Conservation (phyloP, 1,140 invertebrate species). For the Drosophila lacteicornis region DNA sequence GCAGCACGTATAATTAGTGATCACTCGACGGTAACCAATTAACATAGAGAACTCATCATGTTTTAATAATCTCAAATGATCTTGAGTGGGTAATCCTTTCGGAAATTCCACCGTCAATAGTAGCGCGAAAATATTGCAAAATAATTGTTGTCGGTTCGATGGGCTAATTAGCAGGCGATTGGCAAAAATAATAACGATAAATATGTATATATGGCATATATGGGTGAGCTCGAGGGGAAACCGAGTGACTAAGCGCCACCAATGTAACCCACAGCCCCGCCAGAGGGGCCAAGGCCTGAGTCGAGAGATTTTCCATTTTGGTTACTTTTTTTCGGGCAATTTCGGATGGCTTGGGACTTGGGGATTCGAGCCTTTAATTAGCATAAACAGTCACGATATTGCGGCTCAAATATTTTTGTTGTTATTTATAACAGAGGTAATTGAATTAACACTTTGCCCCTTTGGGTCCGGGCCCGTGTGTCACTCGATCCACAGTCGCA, state of each 20-base stretch:
- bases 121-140: slow-evolving; percentile 6
- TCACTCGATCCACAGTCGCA: slow-evolving; percentile 50
- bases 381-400: slow-evolving; percentile 81
- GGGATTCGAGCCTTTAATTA: slow-evolving; percentile 67
- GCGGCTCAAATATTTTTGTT: slow-evolving; percentile 73
- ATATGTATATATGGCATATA: slow-evolving; percentile 16
- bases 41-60: neutral
- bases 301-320: slow-evolving; percentile 34
- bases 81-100: neutral
- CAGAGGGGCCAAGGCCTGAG: slow-evolving; percentile 21
- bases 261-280: slow-evolving; percentile 25
- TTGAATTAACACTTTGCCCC: slow-evolving; percentile 72
- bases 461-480: slow-evolving; percentile 47
- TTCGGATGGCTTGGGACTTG: slow-evolving; percentile 2
- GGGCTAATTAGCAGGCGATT: slow-evolving; percentile 66
- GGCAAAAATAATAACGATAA: slow-evolving; percentile 57
- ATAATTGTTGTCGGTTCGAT: slow-evolving; percentile 34
- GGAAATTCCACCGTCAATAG: neutral
- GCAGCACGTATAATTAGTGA: neutral
- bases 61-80: neutral
- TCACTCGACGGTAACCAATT: slow-evolving; percentile 1
- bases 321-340: slow-evolving; percentile 14
- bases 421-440: slow-evolving; percentile 80
- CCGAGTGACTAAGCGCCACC: slow-evolving; percentile 27
- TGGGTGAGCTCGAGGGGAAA: slow-evolving; percentile 15